Base-by-base conservation (phyloP, 2,888 invertebrate genomes). In the Eristalinus aeneus region DNA sequence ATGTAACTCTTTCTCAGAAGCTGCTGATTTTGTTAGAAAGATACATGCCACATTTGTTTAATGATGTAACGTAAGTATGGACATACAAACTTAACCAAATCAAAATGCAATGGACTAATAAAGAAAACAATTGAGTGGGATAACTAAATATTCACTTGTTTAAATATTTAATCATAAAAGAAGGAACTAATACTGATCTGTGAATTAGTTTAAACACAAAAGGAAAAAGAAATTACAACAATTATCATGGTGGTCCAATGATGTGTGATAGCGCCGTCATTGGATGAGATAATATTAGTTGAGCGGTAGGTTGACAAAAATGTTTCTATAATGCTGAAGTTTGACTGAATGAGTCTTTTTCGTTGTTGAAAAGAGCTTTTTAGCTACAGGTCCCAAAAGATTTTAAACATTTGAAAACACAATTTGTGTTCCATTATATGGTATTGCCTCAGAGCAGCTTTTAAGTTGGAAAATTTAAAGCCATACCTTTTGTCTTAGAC, bases 141-240 rank as follows among this genome's bases (percentile, higher is more conserved):
- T 46, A 46, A 46, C 46, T 46, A 46, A 53, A 53, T 46, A 76
- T 22, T 20, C 32, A 65, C 11, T 27, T 11, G 12, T 5, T 27
- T 27, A 39, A 39, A 46, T 39, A 74, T 16, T n/a, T 23, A 64
- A 20, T 27, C 8, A 22, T 9, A 32, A 22, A 16, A 60, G 53
- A 65, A 46, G 32, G 32, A 78, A 65, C 31, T 54, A 78, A 78
- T 78, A 78, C 77, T 78, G 77, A 78, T 65, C 16, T 63, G 61
- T 76, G 11, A 54, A 61, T 54, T 23, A 11, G 23, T 34, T 34
- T 22, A n/a, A 31, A 46, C 16, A 46, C 5, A 9, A 46, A 16
- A 36, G 27, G 12, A n/a, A 31, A 27, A 75, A 27, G 11, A 58
- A 22, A 58, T 23, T 32, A 46, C 39, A 16, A 54, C 39, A 3